These are phyloP conservation scores for Acrocephalus arundinaceus DNA, from an alignment of 2,113 vertebrate species.

Conservation along the genomic window DNA sequence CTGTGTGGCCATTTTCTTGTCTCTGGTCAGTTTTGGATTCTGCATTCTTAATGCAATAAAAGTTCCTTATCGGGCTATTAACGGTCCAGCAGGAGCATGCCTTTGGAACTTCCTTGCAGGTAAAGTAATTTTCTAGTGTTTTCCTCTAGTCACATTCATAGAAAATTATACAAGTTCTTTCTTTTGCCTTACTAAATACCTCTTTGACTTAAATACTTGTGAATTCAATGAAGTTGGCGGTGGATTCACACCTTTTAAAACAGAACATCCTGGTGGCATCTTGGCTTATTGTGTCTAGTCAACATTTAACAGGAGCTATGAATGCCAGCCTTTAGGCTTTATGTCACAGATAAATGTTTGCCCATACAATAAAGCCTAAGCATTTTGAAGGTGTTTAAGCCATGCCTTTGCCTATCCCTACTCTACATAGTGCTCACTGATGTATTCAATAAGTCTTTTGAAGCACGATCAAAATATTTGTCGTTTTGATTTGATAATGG, in stretches of 20 bases:
- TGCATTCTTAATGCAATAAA: conserved; percentile 90
- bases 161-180: not conserved
- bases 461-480: not conserved
- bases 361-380: not conserved
- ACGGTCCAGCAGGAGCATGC: conserved; percentile 89
- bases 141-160: not conserved
- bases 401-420: not conserved
- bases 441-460: not conserved
- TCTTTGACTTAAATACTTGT: not conserved
- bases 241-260: not conserved
- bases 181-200: not conserved
- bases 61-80: conserved; percentile 92
- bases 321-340: not conserved
- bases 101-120: conserved; percentile 93
- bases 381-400: not conserved
- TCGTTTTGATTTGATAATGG: not conserved
- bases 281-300: not conserved
- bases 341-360: not conserved
- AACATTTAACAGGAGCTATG: not conserved
- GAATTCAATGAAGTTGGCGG: not conserved
- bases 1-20: conserved; percentile 82
- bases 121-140: conserved; percentile 49
- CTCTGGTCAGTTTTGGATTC: conserved; percentile 90
- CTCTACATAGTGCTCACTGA: not conserved
- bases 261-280: not conserved